Evolutionary conservation across 1,140 invertebrate genomes (phyloP).

Genomic region (Anthonomus grandis): DNA sequence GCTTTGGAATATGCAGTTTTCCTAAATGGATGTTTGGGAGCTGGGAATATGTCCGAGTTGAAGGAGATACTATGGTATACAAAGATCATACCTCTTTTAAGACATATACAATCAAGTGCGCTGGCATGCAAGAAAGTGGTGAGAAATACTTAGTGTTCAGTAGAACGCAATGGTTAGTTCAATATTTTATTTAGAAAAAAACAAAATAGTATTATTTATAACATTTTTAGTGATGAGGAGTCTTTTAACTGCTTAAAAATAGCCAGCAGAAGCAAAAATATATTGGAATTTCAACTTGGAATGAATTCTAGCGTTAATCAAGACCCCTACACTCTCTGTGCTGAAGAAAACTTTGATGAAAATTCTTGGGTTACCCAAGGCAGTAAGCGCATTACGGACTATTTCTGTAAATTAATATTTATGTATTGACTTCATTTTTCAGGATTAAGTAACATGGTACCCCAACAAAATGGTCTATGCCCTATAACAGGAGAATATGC

Average conservation of each 20-base stretch:
- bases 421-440: constrained; percentile 29
- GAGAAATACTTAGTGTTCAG: constrained; percentile 54
- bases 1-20: constrained; percentile 51
- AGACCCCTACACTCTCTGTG: constrained; percentile 47
- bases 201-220: background rate
- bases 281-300: constrained; percentile 64
- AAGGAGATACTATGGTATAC: constrained; percentile 60
- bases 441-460: constrained; percentile 55
- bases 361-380: constrained; percentile 66
- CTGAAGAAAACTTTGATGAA: constrained; percentile 51
- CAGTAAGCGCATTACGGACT: constrained; percentile 45
- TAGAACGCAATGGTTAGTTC: constrained; percentile 54
- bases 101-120: constrained; percentile 61
- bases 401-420: constrained; percentile 8
- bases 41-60: constrained; percentile 63
- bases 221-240: constrained; percentile 58
- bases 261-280: constrained; percentile 61
- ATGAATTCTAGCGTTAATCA: constrained; percentile 42
- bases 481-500: constrained; percentile 68
- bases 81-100: constrained; percentile 64
- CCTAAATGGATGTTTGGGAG: constrained; percentile 65
- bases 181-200: background rate
- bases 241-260: constrained; percentile 63
- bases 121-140: constrained; percentile 43
- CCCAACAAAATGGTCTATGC: constrained; percentile 51